phyloP scores from a whole-genome alignment of 1,140 invertebrate species.

The Dreissena polymorpha region DNA sequence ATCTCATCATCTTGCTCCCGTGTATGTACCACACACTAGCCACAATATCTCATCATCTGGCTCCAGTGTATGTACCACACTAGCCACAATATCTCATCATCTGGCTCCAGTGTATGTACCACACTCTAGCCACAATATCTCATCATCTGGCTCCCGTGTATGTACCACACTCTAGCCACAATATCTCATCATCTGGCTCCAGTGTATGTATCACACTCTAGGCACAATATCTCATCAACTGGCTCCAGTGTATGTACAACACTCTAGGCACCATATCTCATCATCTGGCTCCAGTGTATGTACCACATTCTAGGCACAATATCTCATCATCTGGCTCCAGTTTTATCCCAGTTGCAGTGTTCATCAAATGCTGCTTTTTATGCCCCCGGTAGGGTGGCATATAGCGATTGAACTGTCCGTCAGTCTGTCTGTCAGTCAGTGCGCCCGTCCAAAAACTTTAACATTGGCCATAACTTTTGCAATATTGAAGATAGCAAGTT shows the following conservation, averaged over 20 bases:
- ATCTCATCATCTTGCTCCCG: conserved; percentile 80
- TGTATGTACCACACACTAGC: conserved; percentile 83
- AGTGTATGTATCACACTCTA: conserved; percentile 84
- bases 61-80: conserved; percentile 84
- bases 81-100: neutral
- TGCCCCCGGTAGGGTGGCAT: too few relatives aligned
- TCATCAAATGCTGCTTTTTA: too few relatives aligned
- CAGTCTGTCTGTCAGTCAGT: too few relatives aligned
- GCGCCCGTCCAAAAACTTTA: too few relatives aligned
- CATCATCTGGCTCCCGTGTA: conserved; percentile 85
- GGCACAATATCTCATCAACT: neutral
- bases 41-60: neutral
- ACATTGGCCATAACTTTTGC: too few relatives aligned
- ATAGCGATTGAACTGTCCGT: too few relatives aligned
- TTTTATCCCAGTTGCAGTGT: too few relatives aligned
- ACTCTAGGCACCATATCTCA: neutral
- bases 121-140: neutral
- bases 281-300: too few relatives aligned
- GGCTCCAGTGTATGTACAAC: conserved; percentile 85
- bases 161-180: conserved; percentile 79
- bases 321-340: neutral
- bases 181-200: too few relatives aligned
- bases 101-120: conserved; percentile 87
- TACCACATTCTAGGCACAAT: conserved; percentile 76
- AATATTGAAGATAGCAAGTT: too few relatives aligned